Evolutionary conservation across 1,140 invertebrate genomes (phyloP), one percentile per base, ranked within the genome.

Genomic region (Diprion similis): DNA sequence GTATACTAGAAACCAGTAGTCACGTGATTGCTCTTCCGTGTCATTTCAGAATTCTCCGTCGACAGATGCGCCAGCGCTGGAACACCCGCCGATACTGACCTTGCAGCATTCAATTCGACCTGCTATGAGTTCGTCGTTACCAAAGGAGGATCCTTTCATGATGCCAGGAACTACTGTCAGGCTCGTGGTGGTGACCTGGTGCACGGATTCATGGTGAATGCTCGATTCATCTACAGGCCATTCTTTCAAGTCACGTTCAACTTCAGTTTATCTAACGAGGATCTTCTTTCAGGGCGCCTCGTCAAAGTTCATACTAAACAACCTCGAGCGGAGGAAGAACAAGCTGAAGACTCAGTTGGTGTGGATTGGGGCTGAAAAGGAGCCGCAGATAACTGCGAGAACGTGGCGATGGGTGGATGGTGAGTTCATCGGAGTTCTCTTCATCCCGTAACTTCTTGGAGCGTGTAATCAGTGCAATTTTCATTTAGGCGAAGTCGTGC

Each of bases 351-450:
- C 95, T 0, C 94, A 96, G 79, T 87, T 97, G 37, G 93, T 97
- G 0, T 97, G 96, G 96, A 94, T 98, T 51, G 96, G 96, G 1
- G 95, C 94, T 0, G 93, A 95, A 80, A 96, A 96, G 81, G 96
- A 97, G 77, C 94, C 95, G 0, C 92, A 93, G 11, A 90, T 95
- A 47, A 95, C 93, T 0, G 93, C 93, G 0, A 90, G 94, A 71
- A 96, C 93, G 1, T 98, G 96, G 96, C 93, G 93, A 86, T 97
- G 96, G 96, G 94, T 97, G 18, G 93, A 95, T 82, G 95, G 95
- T 96, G 87, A 89, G 90, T 78, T 74, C 8, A 59, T 59, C 66
- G 64, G 76, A 48, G 64, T 17, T 46, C 73, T 68, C 77, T 72
- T 65, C 6, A 72, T 74, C 66, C 68, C 13, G n/a, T 65, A 18